Percentiles rank a stretch among this genome's conserved stretches.
phyloP scores from a whole-genome alignment of 2,797 vertebrate genomes.

The Notolepis coatsorum region DNA sequence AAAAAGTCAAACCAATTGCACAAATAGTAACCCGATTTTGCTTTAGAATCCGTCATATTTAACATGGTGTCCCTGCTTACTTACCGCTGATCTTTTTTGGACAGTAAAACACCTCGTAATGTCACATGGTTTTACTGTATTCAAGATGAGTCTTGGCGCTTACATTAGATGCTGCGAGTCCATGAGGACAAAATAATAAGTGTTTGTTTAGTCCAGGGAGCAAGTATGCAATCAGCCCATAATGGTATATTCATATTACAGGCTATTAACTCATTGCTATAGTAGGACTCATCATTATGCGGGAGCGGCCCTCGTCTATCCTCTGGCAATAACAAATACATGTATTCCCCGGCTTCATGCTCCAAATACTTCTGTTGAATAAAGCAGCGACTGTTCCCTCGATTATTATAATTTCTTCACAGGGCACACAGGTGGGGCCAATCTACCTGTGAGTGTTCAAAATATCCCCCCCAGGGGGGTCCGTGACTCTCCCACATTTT shows the following conservation, averaged over 20 bases:
- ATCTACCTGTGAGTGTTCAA: neutral
- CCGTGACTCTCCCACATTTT: conserved; percentile 15
- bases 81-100: no score
- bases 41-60: no score
- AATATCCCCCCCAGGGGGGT: conserved; percentile 36
- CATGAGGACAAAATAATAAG: neutral
- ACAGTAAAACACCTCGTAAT: no score
- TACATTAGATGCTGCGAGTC: neutral
- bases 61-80: no score
- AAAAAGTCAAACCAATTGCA: no score
- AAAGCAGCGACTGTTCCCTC: conserved; percentile 12
- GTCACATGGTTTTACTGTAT: no score
- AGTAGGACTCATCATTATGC: neutral
- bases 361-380: conserved; percentile 22
- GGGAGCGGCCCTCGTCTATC: neutral
- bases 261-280: neutral
- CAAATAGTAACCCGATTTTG: no score
- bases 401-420: conserved; percentile 32
- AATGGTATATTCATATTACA: neutral
- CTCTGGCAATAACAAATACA: conserved; percentile 6
- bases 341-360: conserved; percentile 2
- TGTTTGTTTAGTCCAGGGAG: neutral
- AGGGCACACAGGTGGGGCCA: conserved; percentile 3
- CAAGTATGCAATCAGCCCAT: conserved; percentile 9
- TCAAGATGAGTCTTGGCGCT: no score